Conservation (phyloP, 2,113 vertebrate species). For the Eudyptes chrysolophus region DNA sequence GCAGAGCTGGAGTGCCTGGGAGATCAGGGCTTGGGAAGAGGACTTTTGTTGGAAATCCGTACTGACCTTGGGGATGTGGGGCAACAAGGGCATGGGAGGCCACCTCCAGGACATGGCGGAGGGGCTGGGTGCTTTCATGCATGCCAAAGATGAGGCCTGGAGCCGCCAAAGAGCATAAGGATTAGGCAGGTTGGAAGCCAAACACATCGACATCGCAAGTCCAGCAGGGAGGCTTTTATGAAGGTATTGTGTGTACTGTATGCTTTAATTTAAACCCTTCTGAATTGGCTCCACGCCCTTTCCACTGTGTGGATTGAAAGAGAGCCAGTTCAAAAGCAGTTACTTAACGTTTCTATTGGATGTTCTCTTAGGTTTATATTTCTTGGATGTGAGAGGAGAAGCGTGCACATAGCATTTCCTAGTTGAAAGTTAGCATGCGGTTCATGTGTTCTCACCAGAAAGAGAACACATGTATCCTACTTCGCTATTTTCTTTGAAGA, state of each 20-base stretch:
- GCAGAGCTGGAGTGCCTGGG: neutral
- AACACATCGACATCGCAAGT: rapidly evolving
- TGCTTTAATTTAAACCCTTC: neutral
- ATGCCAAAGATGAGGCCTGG: neutral
- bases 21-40: neutral
- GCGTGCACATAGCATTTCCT: neutral
- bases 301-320: neutral
- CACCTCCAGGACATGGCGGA: neutral
- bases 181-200: neutral
- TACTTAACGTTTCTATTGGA: neutral
- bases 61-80: neutral
- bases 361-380: neutral
- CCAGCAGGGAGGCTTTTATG: neutral
- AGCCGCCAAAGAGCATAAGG: neutral
- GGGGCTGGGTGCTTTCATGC: neutral
- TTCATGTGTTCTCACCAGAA: neutral
- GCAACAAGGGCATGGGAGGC: neutral
- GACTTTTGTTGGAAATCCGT: neutral
- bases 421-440: neutral
- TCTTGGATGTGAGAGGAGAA: neutral
- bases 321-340: neutral
- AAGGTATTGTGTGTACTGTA: neutral
- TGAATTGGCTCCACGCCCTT: neutral
- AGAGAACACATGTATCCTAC: neutral
- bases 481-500: neutral